Conservation (phyloP, 2,113 vertebrate genomes). For the Esox niger region DNA sequence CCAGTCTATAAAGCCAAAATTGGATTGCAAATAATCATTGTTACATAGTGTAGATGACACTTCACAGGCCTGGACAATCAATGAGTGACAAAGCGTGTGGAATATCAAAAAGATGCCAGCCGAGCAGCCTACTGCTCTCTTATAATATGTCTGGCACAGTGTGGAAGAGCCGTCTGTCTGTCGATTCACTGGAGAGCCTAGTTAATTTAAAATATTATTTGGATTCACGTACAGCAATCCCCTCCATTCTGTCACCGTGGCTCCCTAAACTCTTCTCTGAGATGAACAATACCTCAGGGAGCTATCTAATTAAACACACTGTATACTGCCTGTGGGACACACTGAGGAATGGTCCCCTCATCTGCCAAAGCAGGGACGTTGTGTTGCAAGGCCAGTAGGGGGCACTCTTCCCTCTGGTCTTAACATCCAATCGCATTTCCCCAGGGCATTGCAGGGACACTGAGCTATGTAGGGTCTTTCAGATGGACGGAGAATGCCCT, state of each 20-base stretch:
- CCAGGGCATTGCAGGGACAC: too few relatives aligned
- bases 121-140: constrained; percentile 27
- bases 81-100: constrained; percentile 20
- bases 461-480: too few relatives aligned
- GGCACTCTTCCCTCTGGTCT: too few relatives aligned
- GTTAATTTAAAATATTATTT: constrained; percentile 49
- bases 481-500: too few relatives aligned
- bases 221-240: constrained; percentile 27
- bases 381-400: too few relatives aligned
- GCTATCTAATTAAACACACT: constrained; percentile 40
- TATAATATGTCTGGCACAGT: constrained; percentile 30
- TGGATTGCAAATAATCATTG: background rate
- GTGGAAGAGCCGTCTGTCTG: constrained; percentile 34
- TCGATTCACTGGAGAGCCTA: constrained; percentile 23
- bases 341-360: constrained; percentile 13
- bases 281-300: constrained; percentile 38
- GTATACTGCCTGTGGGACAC: constrained; percentile 16
- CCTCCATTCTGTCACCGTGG: constrained; percentile 20
- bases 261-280: constrained; percentile 36
- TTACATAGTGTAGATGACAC: background rate
- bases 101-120: constrained; percentile 35
- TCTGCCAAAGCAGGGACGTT: constrained; percentile 17
- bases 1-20: background rate
- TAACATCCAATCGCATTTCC: too few relatives aligned
- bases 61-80: constrained; percentile 14